Evolutionary conservation across 2,113 vertebrate genomes (phyloP), one percentile per base, ranked within the genome.

Genomic region (Girardinichthys multiradiatus): DNA sequence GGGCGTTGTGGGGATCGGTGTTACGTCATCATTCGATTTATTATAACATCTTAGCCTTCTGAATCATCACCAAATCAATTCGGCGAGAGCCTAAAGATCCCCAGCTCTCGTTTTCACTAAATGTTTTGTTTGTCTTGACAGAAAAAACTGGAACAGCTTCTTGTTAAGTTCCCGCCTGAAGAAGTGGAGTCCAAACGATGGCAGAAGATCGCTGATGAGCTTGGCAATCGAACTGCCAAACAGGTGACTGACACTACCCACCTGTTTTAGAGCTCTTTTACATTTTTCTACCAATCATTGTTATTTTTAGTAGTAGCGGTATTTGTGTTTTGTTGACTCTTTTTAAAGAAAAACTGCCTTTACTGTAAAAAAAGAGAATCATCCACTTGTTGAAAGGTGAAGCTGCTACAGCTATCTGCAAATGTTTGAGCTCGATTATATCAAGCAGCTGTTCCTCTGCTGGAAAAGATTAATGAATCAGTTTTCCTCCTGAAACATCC

Each of bases 161-260:
- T 99, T 31, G 69, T 99, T 62, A 98, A 99, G 89, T 98, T 97
- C 37, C 97, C 98, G 3, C 98, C 98, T 0, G 98, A 99, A 86
- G 98, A 99, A 87, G 93, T 99, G 0, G 98, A 99, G 90, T 97
- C 98, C 4, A 97, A 95, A 71, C 94, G 98, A 51, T 99, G 98
- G 98, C 98, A 99, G 93, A 99, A 99, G 91, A 97, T 99, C 29
- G 98, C 98, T 2, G 97, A 99, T 82, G 98, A 95, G 62, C 88
- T 99, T 24, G 98, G 98, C 68, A 99, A 99, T 64, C 94, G 98
- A 80, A 98, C 98, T 4, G 96, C 98, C 37, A 99, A 99, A 79
- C 98, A 99, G 96, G 98, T 99, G 89, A 74, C 1, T n/a, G 0
- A 63, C 7, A 60, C 13, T 7, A 8, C n/a, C n/a, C n/a, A n/a